Evolutionary conservation across 2,888 invertebrate genomes (phyloP), one percentile per base, ranked within the genome.

Genomic region (Seladonia tumulorum): DNA sequence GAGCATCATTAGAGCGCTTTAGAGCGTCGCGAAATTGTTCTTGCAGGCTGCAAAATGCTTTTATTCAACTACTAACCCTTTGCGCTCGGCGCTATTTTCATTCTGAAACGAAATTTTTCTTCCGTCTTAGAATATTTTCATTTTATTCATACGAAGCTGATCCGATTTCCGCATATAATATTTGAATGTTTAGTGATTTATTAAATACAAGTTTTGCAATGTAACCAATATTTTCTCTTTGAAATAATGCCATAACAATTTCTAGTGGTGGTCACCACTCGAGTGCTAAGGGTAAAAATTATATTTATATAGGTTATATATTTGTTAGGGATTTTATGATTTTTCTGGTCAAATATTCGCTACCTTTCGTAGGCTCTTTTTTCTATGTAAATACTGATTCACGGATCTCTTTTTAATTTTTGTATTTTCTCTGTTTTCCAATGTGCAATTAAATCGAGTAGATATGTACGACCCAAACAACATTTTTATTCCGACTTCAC

Each of bases 401-500:
- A 22, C 35, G 1, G 16, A 35, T 16, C 35, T 8, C 18, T 8
- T 35, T 18, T 35, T 66, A 60, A 25, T 18, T 29, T 2, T 66
- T 2, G 8, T 0, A 18, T 1, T 29, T 18, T 18, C 25, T 63
- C 16, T 63, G 29, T 29, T 63, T 29, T 5, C 2, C 66, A 18
- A 18, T 18, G 16, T 35, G 18, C 16, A 10, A 29, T 18, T 66
- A 66, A 66, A 66, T 66, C 35, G 66, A 35, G 66, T 7, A 35
- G 66, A 35, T 66, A 35, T 1, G 16, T 4, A 7, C 8, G 18
- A 22, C 4, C 8, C 4, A 18, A 66, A n/a, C n/a, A 35, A 18
- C 66, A 66, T 66, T 66, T 66, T 66, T 66, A 66, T 66, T 35
- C 66, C 29, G 29, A 66, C 35, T 35, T 66, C 66, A 7, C 29